Conservation (phyloP, 2,113 vertebrate genomes). For the Pterocles gutturalis region DNA sequence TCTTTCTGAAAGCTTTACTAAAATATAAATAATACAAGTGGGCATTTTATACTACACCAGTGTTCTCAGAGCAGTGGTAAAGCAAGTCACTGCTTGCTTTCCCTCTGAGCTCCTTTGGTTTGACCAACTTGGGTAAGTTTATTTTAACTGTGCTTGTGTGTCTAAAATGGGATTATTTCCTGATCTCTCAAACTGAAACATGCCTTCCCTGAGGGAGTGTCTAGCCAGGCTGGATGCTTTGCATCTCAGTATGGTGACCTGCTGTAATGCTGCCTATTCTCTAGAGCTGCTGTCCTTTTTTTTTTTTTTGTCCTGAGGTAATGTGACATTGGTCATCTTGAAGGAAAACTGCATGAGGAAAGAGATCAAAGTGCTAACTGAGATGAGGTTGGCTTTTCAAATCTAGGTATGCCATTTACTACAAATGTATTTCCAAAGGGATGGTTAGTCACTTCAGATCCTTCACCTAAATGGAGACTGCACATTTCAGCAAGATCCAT, state of each 20-base stretch:
- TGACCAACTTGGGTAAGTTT: background rate
- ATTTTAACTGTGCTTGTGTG: background rate
- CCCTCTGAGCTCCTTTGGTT: background rate
- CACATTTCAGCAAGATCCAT: background rate
- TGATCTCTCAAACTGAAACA: background rate
- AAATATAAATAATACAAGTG: background rate
- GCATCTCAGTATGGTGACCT: background rate
- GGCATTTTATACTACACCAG: background rate
- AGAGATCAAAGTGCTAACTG: background rate
- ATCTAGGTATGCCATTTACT: background rate
- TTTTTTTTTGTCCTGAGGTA: background rate
- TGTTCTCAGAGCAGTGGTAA: background rate
- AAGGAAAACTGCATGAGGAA: background rate
- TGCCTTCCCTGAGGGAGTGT: background rate
- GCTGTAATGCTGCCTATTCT: background rate
- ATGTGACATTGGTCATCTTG: background rate
- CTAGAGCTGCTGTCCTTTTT: background rate
- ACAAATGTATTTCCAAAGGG: background rate
- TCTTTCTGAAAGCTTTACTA: background rate
- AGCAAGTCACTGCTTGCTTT: background rate
- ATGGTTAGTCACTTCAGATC: background rate
- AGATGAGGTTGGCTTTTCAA: background rate
- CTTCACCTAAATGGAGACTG: background rate
- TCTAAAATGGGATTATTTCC: conserved; percentile 1
- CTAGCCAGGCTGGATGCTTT: background rate